Percentiles rank a stretch among this genome's conserved stretches.
phyloP scores from a whole-genome alignment of 2,888 invertebrate species.

The Prionchulus punctatus region DNA sequence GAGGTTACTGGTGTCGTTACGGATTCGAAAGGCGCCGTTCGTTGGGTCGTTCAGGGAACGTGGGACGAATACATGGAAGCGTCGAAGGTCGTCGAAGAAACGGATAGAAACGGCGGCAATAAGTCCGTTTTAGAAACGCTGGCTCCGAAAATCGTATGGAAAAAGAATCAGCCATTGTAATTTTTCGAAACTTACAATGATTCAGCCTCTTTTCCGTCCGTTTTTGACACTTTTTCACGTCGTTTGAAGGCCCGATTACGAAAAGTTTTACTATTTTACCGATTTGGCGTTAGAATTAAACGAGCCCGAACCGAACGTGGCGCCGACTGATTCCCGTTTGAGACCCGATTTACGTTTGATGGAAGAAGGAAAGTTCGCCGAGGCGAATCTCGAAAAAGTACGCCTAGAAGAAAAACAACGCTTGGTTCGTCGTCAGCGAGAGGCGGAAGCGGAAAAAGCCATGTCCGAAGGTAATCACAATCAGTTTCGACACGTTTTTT shows the following conservation, averaged over 20 bases:
- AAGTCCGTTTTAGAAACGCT: slow-evolving; percentile 77
- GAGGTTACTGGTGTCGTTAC: slow-evolving; percentile 54
- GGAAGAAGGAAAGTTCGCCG: slow-evolving; percentile 51
- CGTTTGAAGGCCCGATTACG: slow-evolving; percentile 44
- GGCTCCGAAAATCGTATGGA: slow-evolving; percentile 68
- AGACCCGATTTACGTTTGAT: slow-evolving; percentile 94
- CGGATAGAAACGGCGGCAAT: slow-evolving; percentile 14
- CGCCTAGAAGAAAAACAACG: slow-evolving; percentile 90
- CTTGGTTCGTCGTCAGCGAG: slow-evolving; percentile 54
- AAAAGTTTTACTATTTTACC: slow-evolving; percentile 81
- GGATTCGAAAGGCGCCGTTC: slow-evolving; percentile 42
- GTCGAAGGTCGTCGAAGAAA: slow-evolving; percentile 58
- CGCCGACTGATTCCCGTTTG: slow-evolving; percentile 78
- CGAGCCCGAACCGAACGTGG: slow-evolving; percentile 74
- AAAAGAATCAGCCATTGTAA: slow-evolving; percentile 49
- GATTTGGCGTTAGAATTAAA: slow-evolving; percentile 86
- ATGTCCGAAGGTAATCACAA: slow-evolving; percentile 34
- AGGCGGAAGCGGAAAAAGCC: slow-evolving; percentile 55
- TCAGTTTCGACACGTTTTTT: background rate
- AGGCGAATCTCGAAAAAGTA: slow-evolving; percentile 36
- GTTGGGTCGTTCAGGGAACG: slow-evolving; percentile 59
- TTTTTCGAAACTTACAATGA: slow-evolving; percentile 41
- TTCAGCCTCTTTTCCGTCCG: background rate
- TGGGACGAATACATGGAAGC: slow-evolving; percentile 94
- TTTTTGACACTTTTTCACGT: background rate